These are phyloP conservation scores for Macrosteles quadrilineatus DNA, from an alignment of 1,140 invertebrate genomes.

Conservation along the genomic window DNA sequence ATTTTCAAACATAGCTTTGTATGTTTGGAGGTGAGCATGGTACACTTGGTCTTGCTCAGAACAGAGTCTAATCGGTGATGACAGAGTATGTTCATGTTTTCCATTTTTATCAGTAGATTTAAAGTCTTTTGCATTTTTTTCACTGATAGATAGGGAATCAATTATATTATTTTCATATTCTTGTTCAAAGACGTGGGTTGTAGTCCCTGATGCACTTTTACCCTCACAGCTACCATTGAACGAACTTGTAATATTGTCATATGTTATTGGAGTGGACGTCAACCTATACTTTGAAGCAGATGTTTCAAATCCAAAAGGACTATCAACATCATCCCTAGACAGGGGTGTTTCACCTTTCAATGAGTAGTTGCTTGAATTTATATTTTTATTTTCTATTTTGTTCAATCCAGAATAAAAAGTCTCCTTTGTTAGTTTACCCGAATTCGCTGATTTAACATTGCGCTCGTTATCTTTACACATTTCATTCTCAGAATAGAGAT, in stretches of 20 bases:
- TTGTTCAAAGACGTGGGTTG: no score
- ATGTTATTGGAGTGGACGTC: not conserved
- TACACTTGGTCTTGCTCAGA: not conserved
- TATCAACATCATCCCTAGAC: not conserved
- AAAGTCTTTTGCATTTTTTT: no score
- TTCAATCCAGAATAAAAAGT: not conserved
- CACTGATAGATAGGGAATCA: no score
- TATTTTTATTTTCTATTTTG: not conserved
- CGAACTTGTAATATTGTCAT: no score
- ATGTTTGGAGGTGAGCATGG: not conserved
- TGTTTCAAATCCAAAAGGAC: not conserved
- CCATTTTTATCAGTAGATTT: no score
- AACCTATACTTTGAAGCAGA: conserved; percentile 3
- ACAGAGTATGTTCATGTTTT: not conserved
- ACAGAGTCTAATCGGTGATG: not conserved
- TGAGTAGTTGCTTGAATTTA: not conserved
- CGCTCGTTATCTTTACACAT: not conserved
- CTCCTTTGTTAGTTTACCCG: not conserved
- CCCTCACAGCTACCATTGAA: no score
- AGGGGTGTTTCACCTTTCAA: not conserved
- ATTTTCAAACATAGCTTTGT: no score
- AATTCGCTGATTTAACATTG: not conserved
- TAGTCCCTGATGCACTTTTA: no score
- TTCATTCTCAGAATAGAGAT: not conserved
- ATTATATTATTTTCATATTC: no score